These are phyloP conservation scores for Drosophila rubida DNA, from an alignment of 2,888 invertebrate genomes.

Conservation along the genomic window DNA sequence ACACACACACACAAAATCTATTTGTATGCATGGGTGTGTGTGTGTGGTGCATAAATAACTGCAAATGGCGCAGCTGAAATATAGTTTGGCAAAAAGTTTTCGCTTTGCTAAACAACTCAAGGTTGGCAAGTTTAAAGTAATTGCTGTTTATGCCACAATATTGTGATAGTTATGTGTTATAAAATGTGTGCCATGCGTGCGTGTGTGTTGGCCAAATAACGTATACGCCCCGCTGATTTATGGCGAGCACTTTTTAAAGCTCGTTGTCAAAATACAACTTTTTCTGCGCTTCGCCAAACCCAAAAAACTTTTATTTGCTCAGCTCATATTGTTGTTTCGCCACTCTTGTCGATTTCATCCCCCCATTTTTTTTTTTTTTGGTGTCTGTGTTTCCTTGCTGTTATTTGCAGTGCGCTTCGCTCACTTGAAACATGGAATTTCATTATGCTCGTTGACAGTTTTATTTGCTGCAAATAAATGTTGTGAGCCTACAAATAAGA, in stretches of 20 bases:
- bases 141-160: slow-evolving; percentile 75
- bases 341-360: neutral
- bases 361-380: slow-evolving; percentile 2
- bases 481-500: slow-evolving; percentile 22
- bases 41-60: slow-evolving; percentile 55
- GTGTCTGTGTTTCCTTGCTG: slow-evolving; percentile 31
- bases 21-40: slow-evolving; percentile 5
- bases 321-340: slow-evolving; percentile 24
- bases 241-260: slow-evolving; percentile 60
- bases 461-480: slow-evolving; percentile 45
- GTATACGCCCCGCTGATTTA: slow-evolving; percentile 70
- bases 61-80: slow-evolving; percentile 53
- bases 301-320: slow-evolving; percentile 32
- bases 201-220: slow-evolving; percentile 15
- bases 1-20: neutral
- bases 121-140: slow-evolving; percentile 62
- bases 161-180: slow-evolving; percentile 36
- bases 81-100: slow-evolving; percentile 63
- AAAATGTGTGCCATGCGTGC: neutral
- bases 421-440: slow-evolving; percentile 41
- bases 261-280: slow-evolving; percentile 70
- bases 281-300: slow-evolving; percentile 25
- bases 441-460: slow-evolving; percentile 41
- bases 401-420: slow-evolving; percentile 17
- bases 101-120: slow-evolving; percentile 50